These are phyloP conservation scores for Aurelia coerulea DNA, from an alignment of 30 jellyfish, hydroid and myxozoan species.

Conservation along the genomic window DNA sequence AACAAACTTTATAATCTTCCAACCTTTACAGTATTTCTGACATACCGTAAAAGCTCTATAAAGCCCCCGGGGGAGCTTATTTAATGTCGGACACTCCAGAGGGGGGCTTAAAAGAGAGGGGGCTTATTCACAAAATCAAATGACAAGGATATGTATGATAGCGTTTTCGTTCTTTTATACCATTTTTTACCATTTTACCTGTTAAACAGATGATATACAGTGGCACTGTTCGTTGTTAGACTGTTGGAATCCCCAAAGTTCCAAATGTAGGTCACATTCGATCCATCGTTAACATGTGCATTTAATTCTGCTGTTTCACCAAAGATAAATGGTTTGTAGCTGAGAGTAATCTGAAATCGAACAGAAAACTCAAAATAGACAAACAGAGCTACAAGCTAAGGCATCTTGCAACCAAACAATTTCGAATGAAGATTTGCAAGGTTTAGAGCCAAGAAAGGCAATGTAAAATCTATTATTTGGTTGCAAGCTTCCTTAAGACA, in stretches of 20 bases:
- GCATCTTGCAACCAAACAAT: too few species aligned
- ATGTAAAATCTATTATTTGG: too few species aligned
- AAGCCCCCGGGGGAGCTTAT: too few species aligned
- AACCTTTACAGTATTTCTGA: neutral
- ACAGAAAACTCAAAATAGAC: neutral
- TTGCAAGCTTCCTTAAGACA: too few species aligned
- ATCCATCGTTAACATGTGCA: slow-evolving; percentile 49
- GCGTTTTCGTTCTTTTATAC: neutral
- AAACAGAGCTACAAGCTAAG: too few species aligned
- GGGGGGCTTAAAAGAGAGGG: too few species aligned
- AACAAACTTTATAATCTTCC: neutral
- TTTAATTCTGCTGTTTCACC: slow-evolving; percentile 45
- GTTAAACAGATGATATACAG: slow-evolving; percentile 26
- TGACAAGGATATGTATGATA: too few species aligned
- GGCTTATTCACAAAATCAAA: too few species aligned
- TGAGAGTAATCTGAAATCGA: slow-evolving; percentile 24
- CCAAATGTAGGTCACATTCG: slow-evolving; percentile 61
- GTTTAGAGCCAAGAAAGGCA: too few species aligned
- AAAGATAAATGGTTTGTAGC: slow-evolving; percentile 59
- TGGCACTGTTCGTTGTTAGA: slow-evolving; percentile 1
- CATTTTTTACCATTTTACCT: slow-evolving; percentile 14
- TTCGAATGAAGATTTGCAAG: too few species aligned
- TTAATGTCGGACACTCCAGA: too few species aligned
- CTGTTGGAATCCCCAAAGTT: slow-evolving; percentile 44
- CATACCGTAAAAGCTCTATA: neutral